A percentile compares a stretch with the other conserved stretches of the same genome.
Conservation (phyloP, 2,113 vertebrate species). For the Gobiocypris rarus region DNA sequence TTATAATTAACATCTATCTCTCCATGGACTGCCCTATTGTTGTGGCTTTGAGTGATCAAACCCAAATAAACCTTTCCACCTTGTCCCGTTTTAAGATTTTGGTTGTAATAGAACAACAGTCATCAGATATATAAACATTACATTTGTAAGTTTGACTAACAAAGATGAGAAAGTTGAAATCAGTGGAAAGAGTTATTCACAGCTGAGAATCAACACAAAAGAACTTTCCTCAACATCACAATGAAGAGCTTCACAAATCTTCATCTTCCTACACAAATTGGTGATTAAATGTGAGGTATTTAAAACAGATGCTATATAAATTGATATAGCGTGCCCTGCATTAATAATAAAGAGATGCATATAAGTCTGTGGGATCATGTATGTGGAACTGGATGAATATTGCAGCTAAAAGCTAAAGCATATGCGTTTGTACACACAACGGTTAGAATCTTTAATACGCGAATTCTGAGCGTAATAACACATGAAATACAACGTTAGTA, state of each 20-base stretch:
- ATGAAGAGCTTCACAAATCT: neutral
- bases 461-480: neutral
- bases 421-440: neutral
- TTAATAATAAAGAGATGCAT: neutral
- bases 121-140: neutral
- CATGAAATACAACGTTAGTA: neutral
- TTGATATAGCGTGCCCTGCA: neutral
- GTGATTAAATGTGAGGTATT: neutral
- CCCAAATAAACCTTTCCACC: neutral
- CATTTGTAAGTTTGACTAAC: neutral
- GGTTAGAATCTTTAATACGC: neutral
- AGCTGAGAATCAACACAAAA: conserved; percentile 18
- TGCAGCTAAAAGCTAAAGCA: neutral
- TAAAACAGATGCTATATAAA: neutral
- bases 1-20: neutral
- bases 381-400: neutral
- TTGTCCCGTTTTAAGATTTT: neutral
- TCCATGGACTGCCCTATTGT: neutral
- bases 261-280: neutral
- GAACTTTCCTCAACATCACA: neutral
- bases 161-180: neutral
- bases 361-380: neutral
- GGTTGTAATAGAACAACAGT: neutral
- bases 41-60: neutral
- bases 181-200: conserved; percentile 9